Conservation (phyloP, 92 coral and sea anemone species). For the Pocillopora meandrina region DNA sequence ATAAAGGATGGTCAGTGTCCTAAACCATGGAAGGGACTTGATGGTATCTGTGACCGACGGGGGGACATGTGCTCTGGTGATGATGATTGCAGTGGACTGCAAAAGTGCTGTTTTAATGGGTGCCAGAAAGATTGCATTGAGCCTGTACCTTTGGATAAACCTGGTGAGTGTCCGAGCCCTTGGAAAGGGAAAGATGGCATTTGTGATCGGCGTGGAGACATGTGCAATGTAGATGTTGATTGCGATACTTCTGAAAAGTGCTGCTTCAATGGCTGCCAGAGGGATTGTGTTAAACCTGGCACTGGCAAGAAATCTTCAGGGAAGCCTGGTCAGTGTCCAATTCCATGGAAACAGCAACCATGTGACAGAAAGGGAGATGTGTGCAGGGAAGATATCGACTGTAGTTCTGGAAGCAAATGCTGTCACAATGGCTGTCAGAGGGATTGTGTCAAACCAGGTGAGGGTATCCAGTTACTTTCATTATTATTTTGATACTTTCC, state of each 20-base stretch:
- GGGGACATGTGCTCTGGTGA: constrained; percentile 56
- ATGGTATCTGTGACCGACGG: constrained; percentile 66
- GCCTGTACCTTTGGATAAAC: constrained; percentile 26
- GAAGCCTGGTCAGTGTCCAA: constrained; percentile 58
- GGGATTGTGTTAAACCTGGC: constrained; percentile 59
- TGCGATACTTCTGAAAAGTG: constrained; percentile 59
- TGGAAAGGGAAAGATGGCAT: constrained; percentile 78
- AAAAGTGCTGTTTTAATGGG: constrained; percentile 69
- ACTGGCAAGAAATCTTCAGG: not conserved
- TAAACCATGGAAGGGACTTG: constrained; percentile 55
- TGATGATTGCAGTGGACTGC: constrained; percentile 24
- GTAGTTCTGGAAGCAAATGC: constrained; percentile 56
- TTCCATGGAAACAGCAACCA: constrained; percentile 55
- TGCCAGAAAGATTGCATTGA: constrained; percentile 63
- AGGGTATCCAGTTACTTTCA: not conserved
- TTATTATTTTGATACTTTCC: too few relatives aligned
- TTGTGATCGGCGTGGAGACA: constrained; percentile 64
- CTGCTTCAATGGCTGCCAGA: constrained; percentile 83
- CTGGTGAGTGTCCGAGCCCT: constrained; percentile 67
- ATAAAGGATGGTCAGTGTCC: constrained; percentile 56
- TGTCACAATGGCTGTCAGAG: constrained; percentile 83
- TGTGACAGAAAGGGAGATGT: constrained; percentile 70
- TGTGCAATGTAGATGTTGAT: constrained; percentile 53
- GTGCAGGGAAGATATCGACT: constrained; percentile 60
- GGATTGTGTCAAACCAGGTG: constrained; percentile 59